A percentile compares a stretch with the other conserved stretches of the same genome.
Conservation (phyloP, 1,140 invertebrate species). For the Gerris buenoi region DNA sequence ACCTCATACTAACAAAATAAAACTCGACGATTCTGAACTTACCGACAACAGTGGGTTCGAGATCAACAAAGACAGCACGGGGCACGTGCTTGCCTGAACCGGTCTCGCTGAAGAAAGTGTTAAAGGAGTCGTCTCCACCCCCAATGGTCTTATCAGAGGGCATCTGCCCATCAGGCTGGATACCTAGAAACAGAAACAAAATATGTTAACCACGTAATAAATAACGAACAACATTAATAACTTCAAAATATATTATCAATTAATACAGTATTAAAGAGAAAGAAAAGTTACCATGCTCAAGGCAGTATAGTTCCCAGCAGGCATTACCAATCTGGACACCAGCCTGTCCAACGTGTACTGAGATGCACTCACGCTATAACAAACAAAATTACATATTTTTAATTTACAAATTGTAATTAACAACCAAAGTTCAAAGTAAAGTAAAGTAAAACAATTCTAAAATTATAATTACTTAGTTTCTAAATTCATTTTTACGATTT, state of each 20-base stretch:
- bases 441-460: neutral
- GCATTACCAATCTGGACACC: conserved; percentile 75
- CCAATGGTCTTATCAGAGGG: conserved; percentile 51
- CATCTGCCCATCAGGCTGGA: conserved; percentile 64
- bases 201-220: no score
- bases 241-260: no score
- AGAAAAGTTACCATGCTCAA: conserved; percentile 63
- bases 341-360: conserved; percentile 70
- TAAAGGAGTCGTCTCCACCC: conserved; percentile 58
- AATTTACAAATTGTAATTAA: neutral
- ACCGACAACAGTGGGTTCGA: conserved; percentile 50
- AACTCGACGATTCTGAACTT: conserved; percentile 10
- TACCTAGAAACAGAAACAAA: conserved; percentile 59
- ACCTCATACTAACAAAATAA: neutral
- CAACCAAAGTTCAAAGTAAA: neutral
- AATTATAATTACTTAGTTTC: neutral
- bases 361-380: conserved; percentile 52
- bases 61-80: conserved; percentile 46
- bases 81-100: conserved; percentile 45
- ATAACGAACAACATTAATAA: no score
- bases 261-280: no score
- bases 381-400: no score
- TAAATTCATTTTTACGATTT: no score
- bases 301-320: conserved; percentile 65
- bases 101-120: conserved; percentile 35